Evolutionary conservation across 2,888 invertebrate species (phyloP), one percentile per base, ranked within the genome.

Genomic region (Cyclophora punctaria): DNA sequence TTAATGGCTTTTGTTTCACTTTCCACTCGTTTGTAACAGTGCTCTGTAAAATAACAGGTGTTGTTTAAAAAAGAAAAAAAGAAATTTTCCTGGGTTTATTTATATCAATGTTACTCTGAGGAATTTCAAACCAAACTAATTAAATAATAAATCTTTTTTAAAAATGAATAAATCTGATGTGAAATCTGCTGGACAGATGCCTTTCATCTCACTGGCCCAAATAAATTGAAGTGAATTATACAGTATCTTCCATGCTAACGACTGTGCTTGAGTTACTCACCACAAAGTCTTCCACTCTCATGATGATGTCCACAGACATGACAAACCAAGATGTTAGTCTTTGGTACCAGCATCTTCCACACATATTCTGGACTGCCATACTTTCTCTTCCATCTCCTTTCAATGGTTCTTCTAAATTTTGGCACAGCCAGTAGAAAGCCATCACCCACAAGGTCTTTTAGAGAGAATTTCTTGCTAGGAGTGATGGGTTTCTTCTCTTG

Each of bases 351-450:
- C 56, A 93, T 90, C 79, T 96, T 96, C 89, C 91, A 91, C 6
- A 90, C 78, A 73, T 92, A 92, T 0, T 93, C 85, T 0, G 92
- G 91, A 43, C 71, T 58, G 0, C 96, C 96, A 78, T 90, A 96
- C 78, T 92, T 95, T 46, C 96, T 89, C 45, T 90, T 93, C 62
- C 89, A 78, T 53, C 96, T 89, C 71, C 86, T 93, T 71, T 98
- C 97, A 44, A 95, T 59, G 0, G 94, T 91, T 60, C 96, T 89
- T 62, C 98, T 89, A 56, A 90, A 88, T 70, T 94, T 95, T 0
- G 96, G 98, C 2, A 94, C 96, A 47, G 93, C 97, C 91, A 94
- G 93, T 33, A 97, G 75, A 58, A 96, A 90, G 2, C 94, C 94
- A 80, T 95, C 92, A 1, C 92, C 92, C 46, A 94, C 77, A 7